Evolutionary conservation across 2,113 vertebrate genomes (phyloP).

Genomic region (Euleptes europaea): DNA sequence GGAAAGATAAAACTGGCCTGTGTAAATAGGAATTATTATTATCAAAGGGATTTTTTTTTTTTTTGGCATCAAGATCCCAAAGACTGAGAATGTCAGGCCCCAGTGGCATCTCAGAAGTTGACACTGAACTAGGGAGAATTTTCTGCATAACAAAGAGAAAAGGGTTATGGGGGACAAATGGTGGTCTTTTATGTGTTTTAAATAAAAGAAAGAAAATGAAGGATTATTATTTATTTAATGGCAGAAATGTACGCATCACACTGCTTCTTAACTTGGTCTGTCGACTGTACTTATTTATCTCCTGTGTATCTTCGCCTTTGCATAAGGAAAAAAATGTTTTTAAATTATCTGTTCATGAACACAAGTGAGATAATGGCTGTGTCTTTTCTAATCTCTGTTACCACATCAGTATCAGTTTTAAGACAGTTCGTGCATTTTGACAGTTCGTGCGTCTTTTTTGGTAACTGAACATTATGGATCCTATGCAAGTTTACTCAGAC

Average conservation of each 20-base stretch:
- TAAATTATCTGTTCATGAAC: slow-evolving; percentile 71
- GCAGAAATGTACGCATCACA: slow-evolving; percentile 56
- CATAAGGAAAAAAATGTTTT: slow-evolving; percentile 72
- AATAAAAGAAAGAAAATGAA: slow-evolving; percentile 9
- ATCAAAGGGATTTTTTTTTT: slow-evolving; percentile 61
- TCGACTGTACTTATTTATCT: slow-evolving; percentile 24
- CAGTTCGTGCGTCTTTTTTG: neutral
- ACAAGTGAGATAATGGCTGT: slow-evolving; percentile 60
- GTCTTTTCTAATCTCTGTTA: slow-evolving; percentile 72
- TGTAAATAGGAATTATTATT: slow-evolving; percentile 74
- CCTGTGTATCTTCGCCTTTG: slow-evolving; percentile 61
- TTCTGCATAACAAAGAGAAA: slow-evolving; percentile 49
- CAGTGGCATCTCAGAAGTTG: slow-evolving; percentile 60
- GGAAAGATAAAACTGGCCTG: slow-evolving; percentile 71
- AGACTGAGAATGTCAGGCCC: slow-evolving; percentile 64
- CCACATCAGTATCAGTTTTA: slow-evolving; percentile 72
- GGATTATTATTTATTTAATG: slow-evolving; percentile 38
- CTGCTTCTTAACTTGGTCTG: slow-evolving; percentile 60
- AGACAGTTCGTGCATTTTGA: slow-evolving; percentile 67
- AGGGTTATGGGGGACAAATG: slow-evolving; percentile 43
- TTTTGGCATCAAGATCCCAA: slow-evolving; percentile 67
- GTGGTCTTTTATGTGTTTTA: slow-evolving; percentile 1
- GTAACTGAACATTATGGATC: neutral
- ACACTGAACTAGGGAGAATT: slow-evolving; percentile 61
- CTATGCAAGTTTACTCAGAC: neutral